These are phyloP conservation scores for Diadumene lineata DNA, from an alignment of 92 coral and sea anemone genomes.

Conservation along the genomic window DNA sequence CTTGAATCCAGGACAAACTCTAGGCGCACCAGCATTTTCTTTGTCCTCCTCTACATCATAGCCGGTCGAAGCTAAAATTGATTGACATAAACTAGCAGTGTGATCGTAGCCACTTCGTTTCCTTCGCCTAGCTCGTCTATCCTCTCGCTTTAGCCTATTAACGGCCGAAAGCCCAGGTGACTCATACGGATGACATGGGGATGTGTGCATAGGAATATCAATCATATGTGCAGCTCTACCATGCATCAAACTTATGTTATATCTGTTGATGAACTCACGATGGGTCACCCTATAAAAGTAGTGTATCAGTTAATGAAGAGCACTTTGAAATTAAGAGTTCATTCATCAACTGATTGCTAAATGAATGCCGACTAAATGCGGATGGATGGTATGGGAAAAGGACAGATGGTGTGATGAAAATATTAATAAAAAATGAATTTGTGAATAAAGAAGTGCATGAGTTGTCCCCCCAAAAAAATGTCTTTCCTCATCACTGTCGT, in stretches of 20 bases:
- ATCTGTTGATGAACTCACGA: constrained; percentile 77
- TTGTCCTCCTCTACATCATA: constrained; percentile 46
- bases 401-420: too few relatives aligned
- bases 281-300: constrained; percentile 47
- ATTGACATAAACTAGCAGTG: constrained; percentile 61
- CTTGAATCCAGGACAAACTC: constrained; percentile 38
- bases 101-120: constrained; percentile 73
- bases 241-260: constrained; percentile 59
- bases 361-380: too few relatives aligned
- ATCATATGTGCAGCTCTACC: too few relatives aligned
- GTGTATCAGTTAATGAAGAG: too few relatives aligned
- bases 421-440: too few relatives aligned
- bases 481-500: too few relatives aligned
- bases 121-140: constrained; percentile 61
- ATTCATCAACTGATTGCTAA: too few relatives aligned
- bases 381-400: too few relatives aligned
- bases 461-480: too few relatives aligned
- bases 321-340: too few relatives aligned
- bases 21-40: constrained; percentile 44
- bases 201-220: too few relatives aligned
- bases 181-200: constrained; percentile 31
- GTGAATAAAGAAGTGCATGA: too few relatives aligned
- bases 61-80: constrained; percentile 63
- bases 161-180: constrained; percentile 38
- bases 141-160: constrained; percentile 53